Conservation (phyloP, 2,888 invertebrate genomes). For the Pyrochroa serraticornis region DNA sequence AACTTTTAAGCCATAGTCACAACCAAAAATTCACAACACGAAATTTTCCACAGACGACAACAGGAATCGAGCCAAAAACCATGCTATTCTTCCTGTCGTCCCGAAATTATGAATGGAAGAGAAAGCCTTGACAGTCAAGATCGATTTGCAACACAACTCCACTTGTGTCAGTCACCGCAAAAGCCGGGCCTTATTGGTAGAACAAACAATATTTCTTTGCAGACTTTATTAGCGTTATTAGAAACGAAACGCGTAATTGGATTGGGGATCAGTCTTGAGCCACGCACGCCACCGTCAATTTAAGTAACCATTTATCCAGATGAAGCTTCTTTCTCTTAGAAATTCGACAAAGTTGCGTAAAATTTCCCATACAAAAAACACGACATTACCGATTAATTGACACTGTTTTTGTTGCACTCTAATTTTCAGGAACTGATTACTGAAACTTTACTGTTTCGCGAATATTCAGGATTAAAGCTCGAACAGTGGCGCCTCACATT, state of each 20-base stretch:
- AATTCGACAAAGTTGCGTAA: constrained; percentile 16
- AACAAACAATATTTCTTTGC: too few relatives aligned
- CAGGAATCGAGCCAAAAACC: too few relatives aligned
- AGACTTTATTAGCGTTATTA: too few relatives aligned
- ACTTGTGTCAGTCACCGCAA: not conserved
- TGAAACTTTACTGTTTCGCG: constrained; percentile 24
- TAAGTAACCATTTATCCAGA: constrained; percentile 25
- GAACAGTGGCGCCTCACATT: constrained; percentile 40
- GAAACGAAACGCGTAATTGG: too few relatives aligned
- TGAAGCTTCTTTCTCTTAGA: constrained; percentile 1
- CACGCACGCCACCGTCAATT: not conserved
- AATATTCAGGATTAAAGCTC: constrained; percentile 21
- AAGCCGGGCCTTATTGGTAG: not conserved
- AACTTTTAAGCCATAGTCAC: constrained; percentile 48
- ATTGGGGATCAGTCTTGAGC: too few relatives aligned
- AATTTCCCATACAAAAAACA: not conserved
- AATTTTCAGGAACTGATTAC: constrained; percentile 20
- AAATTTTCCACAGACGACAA: not conserved
- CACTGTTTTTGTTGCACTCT: constrained; percentile 29
- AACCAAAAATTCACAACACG: constrained; percentile 16
- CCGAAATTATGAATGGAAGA: too few relatives aligned
- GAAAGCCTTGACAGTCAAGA: not conserved
- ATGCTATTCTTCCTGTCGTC: too few relatives aligned
- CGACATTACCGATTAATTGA: too few relatives aligned
- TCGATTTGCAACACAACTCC: not conserved